Conservation (phyloP, 2,888 invertebrate species). For the Furcula furcula region DNA sequence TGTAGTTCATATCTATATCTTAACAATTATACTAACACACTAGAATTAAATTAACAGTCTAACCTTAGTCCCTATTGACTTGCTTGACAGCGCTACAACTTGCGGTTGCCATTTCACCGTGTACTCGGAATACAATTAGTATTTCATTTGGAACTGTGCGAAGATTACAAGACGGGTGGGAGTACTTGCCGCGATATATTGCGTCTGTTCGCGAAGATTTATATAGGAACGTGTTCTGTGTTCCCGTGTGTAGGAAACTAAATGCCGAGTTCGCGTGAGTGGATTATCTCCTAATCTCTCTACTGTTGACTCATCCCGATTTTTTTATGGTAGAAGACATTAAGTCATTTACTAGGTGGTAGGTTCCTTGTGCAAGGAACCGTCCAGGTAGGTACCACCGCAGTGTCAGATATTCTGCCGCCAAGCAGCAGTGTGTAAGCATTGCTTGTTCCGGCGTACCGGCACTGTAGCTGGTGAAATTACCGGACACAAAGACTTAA, state of each 20-base stretch:
- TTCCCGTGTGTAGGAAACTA: slow-evolving; percentile 23
- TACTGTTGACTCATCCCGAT: too few relatives aligned
- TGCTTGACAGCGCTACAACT: slow-evolving; percentile 20
- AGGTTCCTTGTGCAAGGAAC: too few relatives aligned
- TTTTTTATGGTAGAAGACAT: too few relatives aligned
- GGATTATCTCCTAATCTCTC: too few relatives aligned
- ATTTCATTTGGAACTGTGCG: slow-evolving; percentile 46
- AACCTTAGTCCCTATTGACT: slow-evolving; percentile 38
- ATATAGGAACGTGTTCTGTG: slow-evolving; percentile 15
- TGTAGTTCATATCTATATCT: too few relatives aligned
- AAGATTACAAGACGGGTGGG: slow-evolving; percentile 43
- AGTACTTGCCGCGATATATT: slow-evolving; percentile 40
- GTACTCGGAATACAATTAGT: slow-evolving; percentile 50
- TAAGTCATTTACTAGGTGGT: too few relatives aligned
- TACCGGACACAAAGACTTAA: too few relatives aligned
- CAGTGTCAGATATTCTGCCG: too few relatives aligned
- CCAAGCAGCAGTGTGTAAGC: too few relatives aligned
- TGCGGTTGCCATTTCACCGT: slow-evolving; percentile 32
- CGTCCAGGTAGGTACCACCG: too few relatives aligned
- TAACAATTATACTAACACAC: slow-evolving; percentile 5
- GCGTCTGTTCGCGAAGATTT: slow-evolving; percentile 35
- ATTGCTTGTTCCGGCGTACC: too few relatives aligned
- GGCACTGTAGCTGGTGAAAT: too few relatives aligned
- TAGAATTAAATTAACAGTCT: slow-evolving; percentile 26
- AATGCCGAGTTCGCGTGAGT: slow-evolving; percentile 35